Conservation (phyloP, 2,888 invertebrate genomes). For the Drosophila siamana region DNA sequence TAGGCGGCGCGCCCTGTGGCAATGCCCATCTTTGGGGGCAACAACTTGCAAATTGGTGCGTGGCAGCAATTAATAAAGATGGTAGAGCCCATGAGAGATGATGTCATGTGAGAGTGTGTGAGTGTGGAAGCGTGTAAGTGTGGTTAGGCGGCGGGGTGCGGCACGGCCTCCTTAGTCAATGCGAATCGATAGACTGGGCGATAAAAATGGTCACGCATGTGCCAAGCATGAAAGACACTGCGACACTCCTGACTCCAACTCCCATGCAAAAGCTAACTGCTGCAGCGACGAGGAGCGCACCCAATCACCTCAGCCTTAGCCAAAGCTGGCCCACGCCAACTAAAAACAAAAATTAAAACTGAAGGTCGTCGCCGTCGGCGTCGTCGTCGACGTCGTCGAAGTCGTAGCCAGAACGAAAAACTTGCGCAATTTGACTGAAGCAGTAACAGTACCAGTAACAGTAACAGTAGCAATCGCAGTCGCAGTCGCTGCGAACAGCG, state of each 20-base stretch:
- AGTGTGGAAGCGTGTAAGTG: too few relatives aligned
- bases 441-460: conserved; percentile 14
- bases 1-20: conserved; percentile 43
- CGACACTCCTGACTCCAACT: conserved; percentile 60
- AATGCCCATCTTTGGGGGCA: conserved; percentile 59
- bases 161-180: conserved; percentile 65
- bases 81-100: conserved; percentile 40
- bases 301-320: conserved; percentile 8
- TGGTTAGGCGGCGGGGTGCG: conserved; percentile 47
- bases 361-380: conserved; percentile 52
- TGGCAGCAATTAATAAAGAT: conserved; percentile 63
- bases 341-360: conserved; percentile 11
- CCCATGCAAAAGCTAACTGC: conserved; percentile 51
- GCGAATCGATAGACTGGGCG: conserved; percentile 56
- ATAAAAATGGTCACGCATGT: conserved; percentile 74
- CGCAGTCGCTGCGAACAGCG: conserved; percentile 13
- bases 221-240: conserved; percentile 9
- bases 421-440: conserved; percentile 63
- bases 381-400: conserved; percentile 37
- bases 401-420: conserved; percentile 59
- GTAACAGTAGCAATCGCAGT: conserved; percentile 12
- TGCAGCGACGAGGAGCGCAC: conserved; percentile 54
- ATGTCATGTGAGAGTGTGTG: conserved; percentile 67
- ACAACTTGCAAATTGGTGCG: conserved; percentile 52
- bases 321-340: conserved; percentile 37